These are phyloP conservation scores for Achroia grisella DNA, from an alignment of 1,140 invertebrate genomes.

Conservation along the genomic window DNA sequence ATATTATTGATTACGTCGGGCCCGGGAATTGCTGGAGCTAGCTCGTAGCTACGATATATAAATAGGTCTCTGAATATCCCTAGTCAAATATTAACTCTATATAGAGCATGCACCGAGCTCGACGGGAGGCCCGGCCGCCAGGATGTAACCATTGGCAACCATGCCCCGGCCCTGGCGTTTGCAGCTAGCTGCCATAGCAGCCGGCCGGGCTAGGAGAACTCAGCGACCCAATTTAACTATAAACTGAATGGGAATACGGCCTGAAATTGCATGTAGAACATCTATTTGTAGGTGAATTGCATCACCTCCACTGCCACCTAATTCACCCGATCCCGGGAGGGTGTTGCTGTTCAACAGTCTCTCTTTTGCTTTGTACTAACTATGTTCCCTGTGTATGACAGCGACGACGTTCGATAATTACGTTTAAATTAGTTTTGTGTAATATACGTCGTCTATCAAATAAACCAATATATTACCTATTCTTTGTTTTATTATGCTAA, in stretches of 20 bases:
- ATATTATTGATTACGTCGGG: slow-evolving; percentile 11
- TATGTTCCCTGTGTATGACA: slow-evolving; percentile 44
- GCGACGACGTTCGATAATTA: slow-evolving; percentile 50
- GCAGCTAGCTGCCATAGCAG: neutral
- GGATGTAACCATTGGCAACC: slow-evolving; percentile 62
- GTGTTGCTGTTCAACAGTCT: slow-evolving; percentile 32
- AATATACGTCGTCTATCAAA: slow-evolving; percentile 29
- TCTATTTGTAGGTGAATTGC: slow-evolving; percentile 41
- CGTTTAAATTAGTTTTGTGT: slow-evolving; percentile 38
- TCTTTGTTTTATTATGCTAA: too few relatives aligned
- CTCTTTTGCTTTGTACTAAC: slow-evolving; percentile 45
- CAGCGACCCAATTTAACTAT: slow-evolving; percentile 27
- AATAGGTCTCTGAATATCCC: slow-evolving; percentile 21
- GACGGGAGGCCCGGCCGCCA: slow-evolving; percentile 20
- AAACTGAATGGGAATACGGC: slow-evolving; percentile 25
- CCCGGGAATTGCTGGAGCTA: slow-evolving; percentile 5
- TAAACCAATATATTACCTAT: too few relatives aligned
- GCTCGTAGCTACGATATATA: slow-evolving; percentile 8
- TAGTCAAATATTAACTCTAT: slow-evolving; percentile 34
- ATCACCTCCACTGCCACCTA: slow-evolving; percentile 49
- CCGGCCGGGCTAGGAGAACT: slow-evolving; percentile 10
- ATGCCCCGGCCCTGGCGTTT: slow-evolving; percentile 18
- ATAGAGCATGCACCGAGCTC: slow-evolving; percentile 35
- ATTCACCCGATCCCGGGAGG: slow-evolving; percentile 32
- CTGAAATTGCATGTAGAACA: slow-evolving; percentile 23